Evolutionary conservation across 1,140 invertebrate genomes (phyloP).

Genomic region (Pollicipes pollicipes): DNA sequence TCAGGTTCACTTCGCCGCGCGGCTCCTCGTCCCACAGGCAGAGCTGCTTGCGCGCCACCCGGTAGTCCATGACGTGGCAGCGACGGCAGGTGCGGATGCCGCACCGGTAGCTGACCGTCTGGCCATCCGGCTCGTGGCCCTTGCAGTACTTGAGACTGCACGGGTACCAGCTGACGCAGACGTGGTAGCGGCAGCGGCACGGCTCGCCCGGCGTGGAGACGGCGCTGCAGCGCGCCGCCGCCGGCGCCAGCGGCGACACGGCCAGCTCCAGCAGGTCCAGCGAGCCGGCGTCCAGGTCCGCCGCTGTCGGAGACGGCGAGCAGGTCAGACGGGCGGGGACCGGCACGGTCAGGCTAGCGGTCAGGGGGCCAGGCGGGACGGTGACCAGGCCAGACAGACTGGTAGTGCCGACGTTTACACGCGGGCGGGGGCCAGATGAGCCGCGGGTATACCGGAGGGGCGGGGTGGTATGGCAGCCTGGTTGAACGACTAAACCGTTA

Average conservation of each 20-base stretch:
- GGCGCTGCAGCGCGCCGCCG: slow-evolving; percentile 14
- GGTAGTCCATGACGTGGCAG: slow-evolving; percentile 69
- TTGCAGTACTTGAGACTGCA: slow-evolving; percentile 88
- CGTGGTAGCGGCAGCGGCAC: slow-evolving; percentile 59
- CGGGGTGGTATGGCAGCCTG: no score
- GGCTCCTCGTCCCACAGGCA: slow-evolving; percentile 54
- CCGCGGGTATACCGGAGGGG: no score
- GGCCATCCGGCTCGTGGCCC: slow-evolving; percentile 40
- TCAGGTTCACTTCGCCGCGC: neutral
- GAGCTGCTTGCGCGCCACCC: slow-evolving; percentile 56
- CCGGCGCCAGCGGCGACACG: neutral
- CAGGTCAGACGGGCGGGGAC: no score
- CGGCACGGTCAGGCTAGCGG: no score
- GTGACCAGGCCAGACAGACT: no score
- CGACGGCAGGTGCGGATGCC: slow-evolving; percentile 87
- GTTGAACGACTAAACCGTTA: no score
- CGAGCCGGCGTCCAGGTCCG: neutral
- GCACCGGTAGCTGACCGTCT: slow-evolving; percentile 57
- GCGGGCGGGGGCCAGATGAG: no score
- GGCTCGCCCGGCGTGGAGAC: slow-evolving; percentile 25
- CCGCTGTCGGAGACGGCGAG: neutral
- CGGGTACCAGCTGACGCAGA: slow-evolving; percentile 77
- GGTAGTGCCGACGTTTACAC: no score
- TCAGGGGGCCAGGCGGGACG: no score
- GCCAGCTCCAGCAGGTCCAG: neutral